phyloP scores from a whole-genome alignment of 2,888 invertebrate genomes.

The Ectemnius continuus region DNA sequence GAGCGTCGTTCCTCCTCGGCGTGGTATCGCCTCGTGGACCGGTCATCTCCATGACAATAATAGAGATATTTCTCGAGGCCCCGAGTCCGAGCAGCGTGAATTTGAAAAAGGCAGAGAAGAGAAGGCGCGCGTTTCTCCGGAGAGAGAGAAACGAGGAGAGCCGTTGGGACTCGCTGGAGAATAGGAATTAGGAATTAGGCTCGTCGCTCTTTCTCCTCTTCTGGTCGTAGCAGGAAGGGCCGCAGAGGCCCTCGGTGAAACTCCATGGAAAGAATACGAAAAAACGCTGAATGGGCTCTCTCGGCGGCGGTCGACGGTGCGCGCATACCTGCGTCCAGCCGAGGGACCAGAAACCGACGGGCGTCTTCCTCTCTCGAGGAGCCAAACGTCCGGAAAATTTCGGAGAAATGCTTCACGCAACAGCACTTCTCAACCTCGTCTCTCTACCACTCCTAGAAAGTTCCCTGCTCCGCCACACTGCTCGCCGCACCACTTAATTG shows the following conservation, averaged over 20 bases:
- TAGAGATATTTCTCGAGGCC: conserved; percentile 67
- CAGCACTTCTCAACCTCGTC: not conserved
- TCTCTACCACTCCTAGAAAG: not conserved
- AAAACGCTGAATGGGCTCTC: conserved; percentile 55
- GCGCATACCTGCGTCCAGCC: conserved; percentile 54
- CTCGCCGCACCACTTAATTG: not conserved
- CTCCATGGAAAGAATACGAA: conserved; percentile 58
- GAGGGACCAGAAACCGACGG: conserved; percentile 31
- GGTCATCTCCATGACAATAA: conserved; percentile 75
- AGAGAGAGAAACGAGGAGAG: conserved; percentile 26
- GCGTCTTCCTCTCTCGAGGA: conserved; percentile 22
- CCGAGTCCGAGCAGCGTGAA: conserved; percentile 28
- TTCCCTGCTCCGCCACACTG: conserved; percentile 1
- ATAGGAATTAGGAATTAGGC: conserved; percentile 72
- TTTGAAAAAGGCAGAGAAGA: conserved; percentile 37
- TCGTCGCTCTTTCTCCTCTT: conserved; percentile 23
- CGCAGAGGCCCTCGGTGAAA: conserved; percentile 55
- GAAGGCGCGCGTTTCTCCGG: conserved; percentile 16
- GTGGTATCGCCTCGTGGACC: not conserved
- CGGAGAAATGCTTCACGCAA: conserved; percentile 15
- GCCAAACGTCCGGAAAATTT: conserved; percentile 43
- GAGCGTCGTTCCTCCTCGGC: conserved; percentile 11
- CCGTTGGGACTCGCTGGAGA: conserved; percentile 54
- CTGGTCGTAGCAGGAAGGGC: conserved; percentile 8
- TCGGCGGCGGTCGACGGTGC: conserved; percentile 30